These are phyloP conservation scores for Calameuta idolon DNA, from an alignment of 2,888 invertebrate genomes.

Conservation along the genomic window DNA sequence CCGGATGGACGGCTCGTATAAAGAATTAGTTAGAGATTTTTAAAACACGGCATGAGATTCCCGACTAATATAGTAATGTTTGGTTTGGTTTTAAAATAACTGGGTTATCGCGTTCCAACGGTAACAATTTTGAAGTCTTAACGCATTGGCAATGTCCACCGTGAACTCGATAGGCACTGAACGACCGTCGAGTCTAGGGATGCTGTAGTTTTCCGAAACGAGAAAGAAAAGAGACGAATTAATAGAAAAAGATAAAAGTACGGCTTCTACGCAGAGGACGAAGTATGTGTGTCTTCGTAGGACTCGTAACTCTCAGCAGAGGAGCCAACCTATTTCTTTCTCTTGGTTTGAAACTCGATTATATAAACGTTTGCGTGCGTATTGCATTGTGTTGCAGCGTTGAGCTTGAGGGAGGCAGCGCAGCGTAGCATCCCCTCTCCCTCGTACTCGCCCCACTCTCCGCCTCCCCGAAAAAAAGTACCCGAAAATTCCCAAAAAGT, in stretches of 20 bases:
- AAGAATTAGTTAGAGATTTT: constrained; percentile 21
- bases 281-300: too few relatives aligned
- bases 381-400: constrained; percentile 67
- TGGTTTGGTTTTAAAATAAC: constrained; percentile 51
- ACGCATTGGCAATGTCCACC: too few relatives aligned
- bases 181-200: too few relatives aligned
- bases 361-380: constrained; percentile 64
- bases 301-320: too few relatives aligned
- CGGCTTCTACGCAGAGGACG: too few relatives aligned
- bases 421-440: constrained; percentile 62
- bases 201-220: too few relatives aligned
- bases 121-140: too few relatives aligned
- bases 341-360: constrained; percentile 35
- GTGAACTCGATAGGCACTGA: too few relatives aligned
- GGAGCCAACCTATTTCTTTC: too few relatives aligned
- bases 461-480: constrained; percentile 36
- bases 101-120: constrained; percentile 2
- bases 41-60: constrained; percentile 57
- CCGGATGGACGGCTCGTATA: constrained; percentile 7
- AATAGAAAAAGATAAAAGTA: too few relatives aligned
- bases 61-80: constrained; percentile 64
- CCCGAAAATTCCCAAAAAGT: constrained; percentile 41
- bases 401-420: constrained; percentile 68
- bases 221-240: too few relatives aligned
- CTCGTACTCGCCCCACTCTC: constrained; percentile 44